Base-by-base conservation (phyloP, 2,113 vertebrate species). In the Ceuthmochares aereus region DNA sequence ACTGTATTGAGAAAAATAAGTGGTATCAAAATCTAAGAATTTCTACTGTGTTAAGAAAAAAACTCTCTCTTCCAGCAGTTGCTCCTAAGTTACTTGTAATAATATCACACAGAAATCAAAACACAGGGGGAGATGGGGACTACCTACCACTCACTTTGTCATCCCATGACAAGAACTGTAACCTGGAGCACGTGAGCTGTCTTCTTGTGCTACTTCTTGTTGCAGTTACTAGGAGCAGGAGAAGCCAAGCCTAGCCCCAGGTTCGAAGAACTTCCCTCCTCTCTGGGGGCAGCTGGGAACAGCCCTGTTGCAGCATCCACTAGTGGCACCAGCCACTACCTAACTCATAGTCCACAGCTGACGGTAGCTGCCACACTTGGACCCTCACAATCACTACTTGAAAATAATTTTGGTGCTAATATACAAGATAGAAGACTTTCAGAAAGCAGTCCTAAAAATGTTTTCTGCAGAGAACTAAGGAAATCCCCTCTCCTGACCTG, bases 131-230 rank as follows among this genome's bases (percentile, higher is more conserved):
- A 34, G 9, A 22, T 19, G 0, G 7, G 40, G 59, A 67, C 14
- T 16, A 27, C 43, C 6, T 27, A 27, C 5, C 32, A 4, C 32
- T 2, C 8, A 3, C 29, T 70, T 37, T 27, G 22, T 40, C 40
- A 10, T 4, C 7, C 32, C 1, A 0, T 42, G 25, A 42, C 52
- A 49, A 66, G 40, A 40, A 9, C 40, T 25, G 23, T 6, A 7
- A 37, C 32, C 26, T 18, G 25, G 51, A 51, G 37, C 4, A 10
- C 1, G 1, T 5, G 13, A 51, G 17, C 49, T 36, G 29, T 18
- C 10, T 15, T 22, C 25, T 32, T 11, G 20, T 42, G 37, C 25
- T 3, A 1, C 0, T n/a, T n/a, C n/a, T n/a, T n/a, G n/a, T n/a
- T n/a, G n/a, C 13, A 32, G 36, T 23, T 47, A 43, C 10, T 0